Conservation (phyloP, 2,888 invertebrate species). For the Artemia sinica region DNA sequence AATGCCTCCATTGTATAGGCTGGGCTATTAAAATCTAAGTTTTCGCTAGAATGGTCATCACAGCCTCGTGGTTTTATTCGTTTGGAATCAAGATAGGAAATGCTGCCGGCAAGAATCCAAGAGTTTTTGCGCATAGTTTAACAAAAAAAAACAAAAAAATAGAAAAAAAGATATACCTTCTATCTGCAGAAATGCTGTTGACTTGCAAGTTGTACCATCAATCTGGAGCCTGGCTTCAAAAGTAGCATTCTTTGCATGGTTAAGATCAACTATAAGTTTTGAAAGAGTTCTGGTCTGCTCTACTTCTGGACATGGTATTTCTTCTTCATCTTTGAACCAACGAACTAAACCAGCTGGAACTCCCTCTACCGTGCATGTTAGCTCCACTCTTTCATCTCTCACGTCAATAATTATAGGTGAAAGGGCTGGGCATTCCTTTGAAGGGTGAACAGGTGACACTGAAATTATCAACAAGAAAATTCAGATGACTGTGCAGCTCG, state of each 20-base stretch:
- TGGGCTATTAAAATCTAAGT: too few species aligned
- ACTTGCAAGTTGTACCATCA: neutral
- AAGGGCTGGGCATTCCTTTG: neutral
- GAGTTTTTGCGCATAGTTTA: too few species aligned
- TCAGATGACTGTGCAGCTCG: too few species aligned
- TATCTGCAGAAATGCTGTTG: neutral
- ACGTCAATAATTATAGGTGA: neutral
- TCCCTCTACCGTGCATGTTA: conserved; percentile 4
- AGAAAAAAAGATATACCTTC: too few species aligned
- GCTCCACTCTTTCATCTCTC: neutral
- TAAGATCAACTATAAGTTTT: conserved; percentile 24
- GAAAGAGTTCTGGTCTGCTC: neutral
- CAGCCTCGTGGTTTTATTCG: too few species aligned
- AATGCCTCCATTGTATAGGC: too few species aligned
- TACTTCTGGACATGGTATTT: conserved; percentile 4
- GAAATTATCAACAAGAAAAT: too few species aligned
- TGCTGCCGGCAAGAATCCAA: too few species aligned
- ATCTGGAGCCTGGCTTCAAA: conserved; percentile 4
- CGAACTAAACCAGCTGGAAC: neutral
- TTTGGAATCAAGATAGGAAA: too few species aligned
- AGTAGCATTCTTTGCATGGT: conserved; percentile 23
- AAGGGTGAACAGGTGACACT: neutral
- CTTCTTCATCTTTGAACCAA: neutral
- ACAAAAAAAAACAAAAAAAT: too few species aligned
- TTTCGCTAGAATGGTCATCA: too few species aligned